Conservation (phyloP, 2,113 vertebrate genomes). For the Cinclus mexicanus region DNA sequence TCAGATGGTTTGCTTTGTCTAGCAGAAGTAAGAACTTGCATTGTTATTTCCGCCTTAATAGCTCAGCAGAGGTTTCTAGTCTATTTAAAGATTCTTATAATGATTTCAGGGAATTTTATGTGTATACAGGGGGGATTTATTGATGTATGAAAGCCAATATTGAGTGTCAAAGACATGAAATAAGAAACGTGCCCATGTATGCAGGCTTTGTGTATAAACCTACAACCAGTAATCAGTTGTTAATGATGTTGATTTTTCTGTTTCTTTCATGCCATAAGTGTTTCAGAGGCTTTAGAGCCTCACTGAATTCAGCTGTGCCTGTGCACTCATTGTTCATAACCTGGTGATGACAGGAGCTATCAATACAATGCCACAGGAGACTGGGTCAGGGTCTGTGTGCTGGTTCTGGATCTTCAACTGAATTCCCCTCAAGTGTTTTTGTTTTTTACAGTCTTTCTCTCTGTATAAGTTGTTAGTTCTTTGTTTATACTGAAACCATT, state of each 20-base stretch:
- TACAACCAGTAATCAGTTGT: neutral
- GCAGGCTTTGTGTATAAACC: neutral
- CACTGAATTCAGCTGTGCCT: neutral
- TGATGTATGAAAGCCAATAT: neutral
- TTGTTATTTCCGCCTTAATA: slow-evolving; percentile 42
- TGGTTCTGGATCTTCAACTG: neutral
- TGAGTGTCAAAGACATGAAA: neutral
- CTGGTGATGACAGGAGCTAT: neutral
- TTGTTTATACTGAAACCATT: neutral
- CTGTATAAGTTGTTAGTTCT: neutral
- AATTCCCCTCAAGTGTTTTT: neutral
- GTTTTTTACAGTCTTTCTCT: neutral
- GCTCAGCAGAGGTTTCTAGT: slow-evolving; percentile 20
- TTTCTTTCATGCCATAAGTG: neutral
- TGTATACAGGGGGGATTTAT: neutral
- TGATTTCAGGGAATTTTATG: slow-evolving; percentile 8
- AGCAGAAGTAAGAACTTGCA: neutral
- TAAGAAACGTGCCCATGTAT: neutral
- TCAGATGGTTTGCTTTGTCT: neutral
- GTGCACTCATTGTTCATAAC: neutral
- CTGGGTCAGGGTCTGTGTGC: neutral
- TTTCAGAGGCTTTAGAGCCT: neutral
- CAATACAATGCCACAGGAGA: neutral
- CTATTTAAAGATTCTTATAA: slow-evolving; percentile 16
- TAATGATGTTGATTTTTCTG: neutral